Percentiles rank a stretch among this genome's conserved stretches.
phyloP scores from a whole-genome alignment of 2,797 vertebrate genomes.

The Rhynchonycteris naso region DNA sequence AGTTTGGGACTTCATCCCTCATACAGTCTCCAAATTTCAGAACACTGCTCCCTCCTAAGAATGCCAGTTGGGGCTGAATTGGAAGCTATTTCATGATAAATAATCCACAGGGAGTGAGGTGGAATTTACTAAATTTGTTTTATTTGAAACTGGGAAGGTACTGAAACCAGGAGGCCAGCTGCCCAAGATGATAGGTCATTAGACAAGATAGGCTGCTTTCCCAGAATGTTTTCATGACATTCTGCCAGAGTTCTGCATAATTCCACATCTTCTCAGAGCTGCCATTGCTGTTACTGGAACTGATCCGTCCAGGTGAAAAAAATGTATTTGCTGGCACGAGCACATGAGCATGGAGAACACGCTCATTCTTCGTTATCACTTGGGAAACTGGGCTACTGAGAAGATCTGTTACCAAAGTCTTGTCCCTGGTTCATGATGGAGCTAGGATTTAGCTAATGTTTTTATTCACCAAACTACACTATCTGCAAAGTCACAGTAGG shows the following conservation, averaged over 20 bases:
- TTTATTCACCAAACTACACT: neutral
- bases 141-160: conserved; percentile 44
- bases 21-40: conserved; percentile 36
- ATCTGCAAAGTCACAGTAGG: neutral
- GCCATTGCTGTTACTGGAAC: neutral
- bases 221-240: neutral
- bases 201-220: conserved; percentile 6
- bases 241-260: conserved; percentile 35
- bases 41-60: conserved; percentile 62
- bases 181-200: conserved; percentile 58
- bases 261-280: neutral
- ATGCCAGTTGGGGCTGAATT: conserved; percentile 55
- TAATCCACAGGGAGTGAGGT: conserved; percentile 61
- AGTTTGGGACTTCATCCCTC: neutral
- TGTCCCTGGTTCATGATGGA: neutral
- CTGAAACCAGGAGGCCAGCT: conserved; percentile 66
- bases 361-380: neutral
- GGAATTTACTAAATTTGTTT: conserved; percentile 75
- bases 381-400: neutral
- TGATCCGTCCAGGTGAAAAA: neutral
- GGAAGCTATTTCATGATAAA: conserved; percentile 69
- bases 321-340: neutral
- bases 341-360: neutral
- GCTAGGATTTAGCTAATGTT: neutral
- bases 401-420: neutral